Conservation (phyloP, 2,888 invertebrate species). For the Mimumesa dahlbomi region DNA sequence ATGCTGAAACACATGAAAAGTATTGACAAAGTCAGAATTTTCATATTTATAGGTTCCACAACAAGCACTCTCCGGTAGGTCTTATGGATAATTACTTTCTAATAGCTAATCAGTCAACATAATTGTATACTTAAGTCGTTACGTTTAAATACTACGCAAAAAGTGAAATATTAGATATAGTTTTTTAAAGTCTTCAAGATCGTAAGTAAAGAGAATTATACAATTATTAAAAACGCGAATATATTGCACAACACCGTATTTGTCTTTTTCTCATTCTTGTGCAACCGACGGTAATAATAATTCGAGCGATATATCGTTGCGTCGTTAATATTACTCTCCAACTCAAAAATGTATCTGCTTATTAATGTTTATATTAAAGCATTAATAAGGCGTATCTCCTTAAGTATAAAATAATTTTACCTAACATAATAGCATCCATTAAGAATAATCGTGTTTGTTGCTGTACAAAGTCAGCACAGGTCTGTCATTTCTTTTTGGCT, state of each 20-base stretch:
- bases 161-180: conserved; percentile 18
- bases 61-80: conserved; percentile 37
- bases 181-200: conserved; percentile 29
- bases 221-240: conserved; percentile 23
- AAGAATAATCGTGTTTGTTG: conserved; percentile 77
- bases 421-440: conserved; percentile 61
- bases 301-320: conserved; percentile 38
- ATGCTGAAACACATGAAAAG: conserved; percentile 60
- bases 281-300: conserved; percentile 46
- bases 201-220: conserved; percentile 21
- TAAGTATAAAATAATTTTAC: conserved; percentile 50
- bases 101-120: conserved; percentile 51
- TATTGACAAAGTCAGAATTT: conserved; percentile 21
- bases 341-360: conserved; percentile 30
- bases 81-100: conserved; percentile 24
- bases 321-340: conserved; percentile 32
- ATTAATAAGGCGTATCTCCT: conserved; percentile 43
- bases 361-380: conserved; percentile 11
- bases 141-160: conserved; percentile 33
- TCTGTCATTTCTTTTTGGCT: conserved; percentile 85
- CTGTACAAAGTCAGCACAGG: conserved; percentile 74
- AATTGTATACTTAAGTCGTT: conserved; percentile 44
- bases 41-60: conserved; percentile 18
- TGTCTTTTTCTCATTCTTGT: conserved; percentile 23
- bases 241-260: conserved; percentile 13